A percentile compares a stretch with the other conserved stretches of the same genome.
These are phyloP conservation scores for Vidua macroura DNA, from an alignment of 2,113 vertebrate genomes.

Conservation along the genomic window DNA sequence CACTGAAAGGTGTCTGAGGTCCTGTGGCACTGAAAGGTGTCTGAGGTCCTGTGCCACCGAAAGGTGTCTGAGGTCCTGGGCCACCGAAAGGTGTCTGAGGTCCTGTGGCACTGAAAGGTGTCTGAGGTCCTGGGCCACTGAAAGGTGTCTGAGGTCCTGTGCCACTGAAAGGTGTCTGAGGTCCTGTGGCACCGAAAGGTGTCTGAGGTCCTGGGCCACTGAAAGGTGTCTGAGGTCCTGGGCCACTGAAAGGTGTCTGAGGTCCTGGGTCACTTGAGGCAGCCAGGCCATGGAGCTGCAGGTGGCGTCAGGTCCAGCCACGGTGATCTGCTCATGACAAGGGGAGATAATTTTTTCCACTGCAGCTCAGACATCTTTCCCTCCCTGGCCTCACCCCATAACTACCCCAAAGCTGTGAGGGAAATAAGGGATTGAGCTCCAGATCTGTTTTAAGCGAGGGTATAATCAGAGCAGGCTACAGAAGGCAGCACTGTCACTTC, in stretches of 20 bases:
- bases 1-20: neutral
- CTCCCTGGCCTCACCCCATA: neutral
- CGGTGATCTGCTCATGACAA: accelerated
- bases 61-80: neutral
- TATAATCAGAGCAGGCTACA: neutral
- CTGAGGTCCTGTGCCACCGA: no score
- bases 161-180: neutral
- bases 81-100: neutral
- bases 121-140: neutral
- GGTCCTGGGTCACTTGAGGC: neutral
- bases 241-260: neutral
- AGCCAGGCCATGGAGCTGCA: accelerated
- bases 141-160: neutral
- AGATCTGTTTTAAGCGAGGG: neutral
- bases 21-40: neutral
- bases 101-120: neutral
- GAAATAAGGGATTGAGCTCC: neutral
- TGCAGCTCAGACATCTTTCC: neutral
- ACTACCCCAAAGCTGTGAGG: neutral
- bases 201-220: neutral
- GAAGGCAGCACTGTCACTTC: neutral
- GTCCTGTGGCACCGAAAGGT: neutral
- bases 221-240: neutral
- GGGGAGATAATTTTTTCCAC: accelerated
- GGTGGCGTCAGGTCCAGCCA: neutral